Conservation (phyloP, 2,888 invertebrate species). For the Lobophora halterata region DNA sequence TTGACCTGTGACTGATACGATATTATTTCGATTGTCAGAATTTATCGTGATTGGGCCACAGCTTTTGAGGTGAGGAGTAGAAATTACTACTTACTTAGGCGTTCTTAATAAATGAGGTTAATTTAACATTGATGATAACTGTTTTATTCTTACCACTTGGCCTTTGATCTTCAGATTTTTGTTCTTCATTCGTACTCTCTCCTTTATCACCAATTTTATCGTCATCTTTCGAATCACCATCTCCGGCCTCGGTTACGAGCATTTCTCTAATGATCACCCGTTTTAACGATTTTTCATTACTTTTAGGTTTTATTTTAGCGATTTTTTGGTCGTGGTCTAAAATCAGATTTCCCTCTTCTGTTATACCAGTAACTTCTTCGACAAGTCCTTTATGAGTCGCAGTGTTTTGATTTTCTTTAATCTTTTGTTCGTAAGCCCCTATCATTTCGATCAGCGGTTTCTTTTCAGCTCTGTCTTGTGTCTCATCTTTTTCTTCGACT, state of each 20-base stretch:
- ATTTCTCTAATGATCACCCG: constrained; percentile 43
- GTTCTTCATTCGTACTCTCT: constrained; percentile 16
- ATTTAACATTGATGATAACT: no score
- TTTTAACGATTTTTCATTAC: constrained; percentile 29
- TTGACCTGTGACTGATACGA: no score
- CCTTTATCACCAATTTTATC: constrained; percentile 28
- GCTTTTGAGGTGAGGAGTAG: no score
- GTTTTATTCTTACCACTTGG: constrained; percentile 34
- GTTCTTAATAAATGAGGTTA: no score
- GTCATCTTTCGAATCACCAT: constrained; percentile 25
- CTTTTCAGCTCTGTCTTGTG: constrained; percentile 37
- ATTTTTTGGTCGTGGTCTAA: constrained; percentile 54
- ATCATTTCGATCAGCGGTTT: constrained; percentile 63
- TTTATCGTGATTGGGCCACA: no score
- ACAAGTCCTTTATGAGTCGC: constrained; percentile 23
- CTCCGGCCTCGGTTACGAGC: constrained; percentile 22
- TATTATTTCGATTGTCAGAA: no score
- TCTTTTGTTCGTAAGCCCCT: constrained; percentile 39
- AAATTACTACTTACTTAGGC: no score
- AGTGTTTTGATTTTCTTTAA: constrained; percentile 26
- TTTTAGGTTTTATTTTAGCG: constrained; percentile 33
- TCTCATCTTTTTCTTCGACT: constrained; percentile 33
- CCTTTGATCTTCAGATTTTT: constrained; percentile 20
- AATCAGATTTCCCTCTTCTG: constrained; percentile 42
- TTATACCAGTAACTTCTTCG: constrained; percentile 34